Evolutionary conservation across 2,797 vertebrate genomes (phyloP), one percentile per base, ranked within the genome.

Genomic region (Crocidura indochinensis): DNA sequence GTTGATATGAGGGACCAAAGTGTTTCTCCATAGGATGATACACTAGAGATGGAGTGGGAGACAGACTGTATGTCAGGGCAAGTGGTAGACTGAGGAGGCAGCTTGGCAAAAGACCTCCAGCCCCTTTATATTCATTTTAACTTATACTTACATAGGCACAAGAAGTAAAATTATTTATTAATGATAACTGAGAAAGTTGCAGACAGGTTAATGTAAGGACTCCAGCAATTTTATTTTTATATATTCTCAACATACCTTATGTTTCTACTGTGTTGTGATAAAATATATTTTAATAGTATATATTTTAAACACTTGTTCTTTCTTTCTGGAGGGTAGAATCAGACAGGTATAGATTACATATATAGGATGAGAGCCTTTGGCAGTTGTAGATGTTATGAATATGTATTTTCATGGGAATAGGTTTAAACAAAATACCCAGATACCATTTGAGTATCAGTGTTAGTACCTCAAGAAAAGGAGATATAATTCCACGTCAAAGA

Each of bases 81-180:
- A 38, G 38, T 38, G 38, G 38, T 38, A 38, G 38, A 38, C 38
- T 38, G 38, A 38, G 38, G 38, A 38, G 38, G 38, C 38, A 38
- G 38, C 38, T 38, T 38, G 38, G 38, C 38, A 38, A 38, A 38
- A 38, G 38, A 60, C 22, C 51, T 60, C 56, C 56, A 60, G 56
- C 56, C 17, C 56, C 56, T 20, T 60, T 60, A 19, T 60, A 60
- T 19, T 60, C 56, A 60, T 60, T 60, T 60, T 60, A 6, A 60
- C 17, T 19, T 60, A 8, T 44, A 49, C 53, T 94, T 84, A 17
- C 2, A 6, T 29, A 73, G 65, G 51, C 10, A 14, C 60, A 82
- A 71, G 44, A 90, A 81, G 44, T 47, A 62, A 46, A 47, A 67
- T 68, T 78, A 93, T 89, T 68, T 74, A 20, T 68, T 17, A 87